Conservation (phyloP, 2,797 vertebrate genomes). For the Trematomus bernacchii region DNA sequence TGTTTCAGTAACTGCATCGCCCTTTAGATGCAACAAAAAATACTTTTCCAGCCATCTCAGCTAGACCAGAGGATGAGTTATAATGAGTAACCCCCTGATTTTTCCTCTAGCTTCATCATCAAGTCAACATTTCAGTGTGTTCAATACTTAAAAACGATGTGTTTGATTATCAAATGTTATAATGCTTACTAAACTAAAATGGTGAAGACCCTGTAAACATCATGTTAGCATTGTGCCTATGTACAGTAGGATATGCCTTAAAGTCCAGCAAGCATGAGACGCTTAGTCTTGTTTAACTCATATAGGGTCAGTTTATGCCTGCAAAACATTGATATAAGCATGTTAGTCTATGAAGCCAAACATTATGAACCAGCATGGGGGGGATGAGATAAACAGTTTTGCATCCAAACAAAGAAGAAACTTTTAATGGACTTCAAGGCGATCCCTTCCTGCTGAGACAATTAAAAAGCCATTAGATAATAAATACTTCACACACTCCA, state of each 20-base stretch:
- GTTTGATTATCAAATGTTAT: background rate
- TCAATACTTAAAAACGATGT: background rate
- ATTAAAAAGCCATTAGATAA: slow-evolving; percentile 42
- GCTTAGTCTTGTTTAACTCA: background rate
- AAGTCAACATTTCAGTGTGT: background rate
- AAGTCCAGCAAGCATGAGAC: background rate
- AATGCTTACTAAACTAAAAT: background rate
- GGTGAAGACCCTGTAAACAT: background rate
- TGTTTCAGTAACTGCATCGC: background rate
- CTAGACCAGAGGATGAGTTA: background rate
- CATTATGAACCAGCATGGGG: background rate
- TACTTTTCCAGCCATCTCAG: background rate
- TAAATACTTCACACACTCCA: background rate
- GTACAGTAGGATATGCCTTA: too few relatives aligned
- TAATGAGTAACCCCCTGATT: too few relatives aligned
- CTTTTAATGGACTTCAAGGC: background rate
- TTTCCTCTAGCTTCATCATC: too few relatives aligned
- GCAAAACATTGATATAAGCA: background rate
- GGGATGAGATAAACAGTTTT: background rate
- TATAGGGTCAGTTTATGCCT: background rate
- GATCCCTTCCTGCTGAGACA: slow-evolving; percentile 7
- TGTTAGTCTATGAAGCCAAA: background rate
- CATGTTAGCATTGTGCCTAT: background rate
- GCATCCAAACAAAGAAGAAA: background rate
- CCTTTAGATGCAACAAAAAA: background rate